Evolutionary conservation across 2,888 invertebrate species (phyloP).

Genomic region (Drosophila kanekoi): DNA sequence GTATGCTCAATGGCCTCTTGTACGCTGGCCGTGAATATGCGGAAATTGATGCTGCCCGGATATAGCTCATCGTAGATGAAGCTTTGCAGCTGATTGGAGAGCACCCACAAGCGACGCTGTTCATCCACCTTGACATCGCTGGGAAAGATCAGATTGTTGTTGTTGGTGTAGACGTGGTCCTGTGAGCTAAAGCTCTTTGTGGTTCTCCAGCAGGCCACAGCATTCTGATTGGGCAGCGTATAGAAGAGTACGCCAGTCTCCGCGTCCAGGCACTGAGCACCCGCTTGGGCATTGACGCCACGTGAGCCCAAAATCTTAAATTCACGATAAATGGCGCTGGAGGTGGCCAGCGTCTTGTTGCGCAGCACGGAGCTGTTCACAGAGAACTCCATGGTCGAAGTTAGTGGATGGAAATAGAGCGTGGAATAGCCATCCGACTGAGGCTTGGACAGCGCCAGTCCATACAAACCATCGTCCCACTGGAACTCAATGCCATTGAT

Average conservation of each 20-base stretch:
- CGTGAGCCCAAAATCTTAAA: constrained; percentile 89
- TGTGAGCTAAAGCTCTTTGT: constrained; percentile 89
- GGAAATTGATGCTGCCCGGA: constrained; percentile 89
- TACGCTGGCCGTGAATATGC: constrained; percentile 89
- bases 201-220: constrained; percentile 92
- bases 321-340: constrained; percentile 87
- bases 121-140: constrained; percentile 92
- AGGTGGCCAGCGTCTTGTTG: constrained; percentile 86
- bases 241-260: constrained; percentile 91
- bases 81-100: constrained; percentile 90
- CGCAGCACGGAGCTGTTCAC: constrained; percentile 90
- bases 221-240: constrained; percentile 90
- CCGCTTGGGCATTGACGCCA: constrained; percentile 90
- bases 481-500: constrained; percentile 90
- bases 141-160: constrained; percentile 90
- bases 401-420: constrained; percentile 92
- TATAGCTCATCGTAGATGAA: constrained; percentile 89
- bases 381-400: constrained; percentile 91
- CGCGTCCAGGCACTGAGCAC: constrained; percentile 90
- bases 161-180: constrained; percentile 90
- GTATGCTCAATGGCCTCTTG: constrained; percentile 90
- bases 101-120: constrained; percentile 90
- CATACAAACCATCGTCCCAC: constrained; percentile 92
- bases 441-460: constrained; percentile 89
- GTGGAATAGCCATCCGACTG: constrained; percentile 89